A percentile compares a stretch with the other conserved stretches of the same genome.
Conservation (phyloP, 2,113 vertebrate species). For the Tauraco erythrolophus region DNA sequence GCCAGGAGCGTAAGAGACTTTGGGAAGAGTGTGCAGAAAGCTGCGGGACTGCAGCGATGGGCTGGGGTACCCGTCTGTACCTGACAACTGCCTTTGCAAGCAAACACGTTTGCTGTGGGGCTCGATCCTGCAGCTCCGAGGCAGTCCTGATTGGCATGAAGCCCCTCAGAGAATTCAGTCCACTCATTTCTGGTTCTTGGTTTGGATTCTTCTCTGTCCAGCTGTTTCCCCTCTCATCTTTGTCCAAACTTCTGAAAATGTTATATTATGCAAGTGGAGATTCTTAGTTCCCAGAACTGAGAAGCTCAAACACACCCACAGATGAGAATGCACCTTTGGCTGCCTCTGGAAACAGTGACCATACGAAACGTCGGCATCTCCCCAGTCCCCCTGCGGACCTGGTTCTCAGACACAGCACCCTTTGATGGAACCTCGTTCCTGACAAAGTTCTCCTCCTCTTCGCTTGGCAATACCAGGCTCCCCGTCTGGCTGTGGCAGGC, state of each 20-base stretch:
- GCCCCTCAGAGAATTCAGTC: neutral
- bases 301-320: neutral
- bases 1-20: neutral
- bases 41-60: neutral
- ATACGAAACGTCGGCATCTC: neutral
- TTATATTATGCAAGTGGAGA: neutral
- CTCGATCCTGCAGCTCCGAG: neutral
- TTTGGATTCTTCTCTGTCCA: neutral
- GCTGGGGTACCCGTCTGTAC: neutral
- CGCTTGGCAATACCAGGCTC: neutral
- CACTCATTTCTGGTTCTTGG: neutral
- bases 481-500: neutral
- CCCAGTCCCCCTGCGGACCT: neutral
- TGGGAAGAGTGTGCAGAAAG: neutral
- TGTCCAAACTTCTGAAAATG: neutral
- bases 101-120: accelerated
- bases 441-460: neutral
- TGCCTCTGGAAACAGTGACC: neutral
- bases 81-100: neutral
- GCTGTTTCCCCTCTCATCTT: neutral
- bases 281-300: neutral
- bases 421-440: too few relatives aligned
- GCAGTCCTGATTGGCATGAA: accelerated
- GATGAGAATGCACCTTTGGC: accelerated
- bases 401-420: neutral